phyloP scores from a whole-genome alignment of 2,797 vertebrate species.

The Galaxias olidus region DNA sequence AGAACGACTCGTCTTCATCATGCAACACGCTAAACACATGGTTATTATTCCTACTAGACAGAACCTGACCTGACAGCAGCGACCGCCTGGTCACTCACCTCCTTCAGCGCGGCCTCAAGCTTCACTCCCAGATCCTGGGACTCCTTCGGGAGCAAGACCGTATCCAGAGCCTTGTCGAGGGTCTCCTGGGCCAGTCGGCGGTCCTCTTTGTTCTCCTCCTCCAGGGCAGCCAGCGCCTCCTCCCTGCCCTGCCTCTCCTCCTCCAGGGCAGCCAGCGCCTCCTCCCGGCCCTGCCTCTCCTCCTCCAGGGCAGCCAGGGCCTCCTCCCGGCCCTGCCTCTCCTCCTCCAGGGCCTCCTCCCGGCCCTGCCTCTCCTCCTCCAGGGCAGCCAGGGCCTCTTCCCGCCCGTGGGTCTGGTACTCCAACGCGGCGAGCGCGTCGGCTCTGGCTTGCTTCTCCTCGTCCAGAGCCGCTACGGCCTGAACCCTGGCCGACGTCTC shows the following conservation, averaged over 20 bases:
- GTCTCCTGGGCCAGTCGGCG: no score
- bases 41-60: no score
- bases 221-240: not conserved
- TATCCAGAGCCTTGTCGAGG: no score
- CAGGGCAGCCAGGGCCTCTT: slow-evolving; percentile 7
- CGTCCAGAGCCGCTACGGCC: no score
- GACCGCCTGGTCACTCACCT: slow-evolving; percentile 29
- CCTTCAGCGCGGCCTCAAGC: slow-evolving; percentile 15
- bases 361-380: slow-evolving; percentile 37
- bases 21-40: no score
- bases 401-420: slow-evolving; percentile 44
- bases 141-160: slow-evolving; percentile 6
- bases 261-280: not conserved
- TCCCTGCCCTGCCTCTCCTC: slow-evolving; percentile 23
- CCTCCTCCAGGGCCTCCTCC: not conserved
- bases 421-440: no score
- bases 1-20: slow-evolving; percentile 10
- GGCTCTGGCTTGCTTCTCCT: no score
- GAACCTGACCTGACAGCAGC: no score
- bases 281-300: slow-evolving; percentile 21
- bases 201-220: slow-evolving; percentile 5
- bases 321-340: slow-evolving; percentile 41
- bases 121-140: slow-evolving; percentile 25
- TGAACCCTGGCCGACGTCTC: no score
- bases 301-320: slow-evolving; percentile 34